A percentile compares a stretch with the other conserved stretches of the same genome.
Evolutionary conservation across 2,113 vertebrate species (phyloP).

Genomic region (Oryzias javanicus): DNA sequence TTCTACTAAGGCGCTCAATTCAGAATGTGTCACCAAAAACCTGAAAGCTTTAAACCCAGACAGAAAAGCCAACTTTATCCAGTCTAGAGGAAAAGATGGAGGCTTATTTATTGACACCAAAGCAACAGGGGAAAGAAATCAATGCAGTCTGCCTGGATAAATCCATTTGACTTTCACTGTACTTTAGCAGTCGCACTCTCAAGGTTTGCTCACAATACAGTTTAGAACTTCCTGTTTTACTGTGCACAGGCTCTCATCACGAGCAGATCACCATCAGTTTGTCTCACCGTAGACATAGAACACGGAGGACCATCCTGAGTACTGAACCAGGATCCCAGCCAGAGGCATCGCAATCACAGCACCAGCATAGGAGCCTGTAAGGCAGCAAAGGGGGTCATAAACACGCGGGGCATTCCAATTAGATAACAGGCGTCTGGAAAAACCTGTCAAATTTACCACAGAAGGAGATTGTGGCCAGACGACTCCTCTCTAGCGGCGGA

Average conservation of each 20-base stretch:
- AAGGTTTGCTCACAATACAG: slow-evolving; percentile 3
- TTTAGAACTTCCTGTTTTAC: background rate
- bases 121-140: slow-evolving; percentile 61
- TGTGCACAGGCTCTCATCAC: background rate
- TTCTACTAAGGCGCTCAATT: background rate
- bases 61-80: slow-evolving; percentile 47
- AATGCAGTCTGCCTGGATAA: slow-evolving; percentile 62
- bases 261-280: background rate
- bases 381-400: background rate
- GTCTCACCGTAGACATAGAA: slow-evolving; percentile 96
- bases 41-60: slow-evolving; percentile 48
- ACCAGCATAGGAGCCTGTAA: slow-evolving; percentile 92
- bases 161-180: slow-evolving; percentile 69
- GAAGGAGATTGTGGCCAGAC: slow-evolving; percentile 95
- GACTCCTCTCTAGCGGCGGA: slow-evolving; percentile 94
- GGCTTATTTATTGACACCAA: slow-evolving; percentile 60
- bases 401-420: background rate
- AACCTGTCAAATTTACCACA: slow-evolving; percentile 80
- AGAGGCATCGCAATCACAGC: slow-evolving; percentile 97
- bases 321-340: slow-evolving; percentile 96
- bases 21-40: slow-evolving; percentile 29
- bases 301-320: slow-evolving; percentile 95
- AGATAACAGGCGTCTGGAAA: background rate
- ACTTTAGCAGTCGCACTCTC: slow-evolving; percentile 24
- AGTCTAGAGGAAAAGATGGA: slow-evolving; percentile 31